Evolutionary conservation across 92 coral and sea anemone genomes (phyloP).

Genomic region (Ricordea florida): DNA sequence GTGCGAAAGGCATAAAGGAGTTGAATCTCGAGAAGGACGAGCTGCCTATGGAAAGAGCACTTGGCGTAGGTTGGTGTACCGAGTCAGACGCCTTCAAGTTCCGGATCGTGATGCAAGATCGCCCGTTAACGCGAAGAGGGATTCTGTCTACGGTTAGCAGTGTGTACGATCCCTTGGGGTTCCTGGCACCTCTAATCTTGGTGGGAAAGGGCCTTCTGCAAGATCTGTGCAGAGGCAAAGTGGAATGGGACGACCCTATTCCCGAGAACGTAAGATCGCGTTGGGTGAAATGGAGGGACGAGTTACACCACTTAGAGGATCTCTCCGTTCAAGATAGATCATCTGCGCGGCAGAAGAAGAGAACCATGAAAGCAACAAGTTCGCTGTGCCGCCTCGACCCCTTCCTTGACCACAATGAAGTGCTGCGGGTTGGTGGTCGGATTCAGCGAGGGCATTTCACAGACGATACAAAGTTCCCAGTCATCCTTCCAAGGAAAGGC

Average conservation of each 20-base stretch:
- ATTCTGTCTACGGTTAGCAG: slow-evolving; percentile 33
- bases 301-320: slow-evolving; percentile 7
- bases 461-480: too few species aligned
- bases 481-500: too few species aligned
- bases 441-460: too few species aligned
- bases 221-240: slow-evolving; percentile 42
- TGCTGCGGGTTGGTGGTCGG: too few species aligned
- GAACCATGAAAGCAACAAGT: too few species aligned
- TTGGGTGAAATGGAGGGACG: slow-evolving; percentile 33
- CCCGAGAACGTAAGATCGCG: slow-evolving; percentile 5
- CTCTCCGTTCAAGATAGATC: slow-evolving; percentile 5
- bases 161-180: slow-evolving; percentile 36
- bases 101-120: slow-evolving; percentile 35
- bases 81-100: slow-evolving; percentile 44
- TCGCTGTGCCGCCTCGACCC: too few species aligned
- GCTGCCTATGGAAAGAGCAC: slow-evolving; percentile 37
- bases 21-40: slow-evolving; percentile 4
- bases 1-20: slow-evolving; percentile 9
- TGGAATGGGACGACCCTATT: slow-evolving; percentile 45
- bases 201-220: slow-evolving; percentile 41
- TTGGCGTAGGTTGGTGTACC: slow-evolving; percentile 41
- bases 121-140: slow-evolving; percentile 28
- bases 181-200: slow-evolving; percentile 37
- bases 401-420: too few species aligned
- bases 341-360: too few species aligned